A percentile compares a stretch with the other conserved stretches of the same genome.
Conservation (phyloP, 1,140 invertebrate species). For the Holotrichia oblita region DNA sequence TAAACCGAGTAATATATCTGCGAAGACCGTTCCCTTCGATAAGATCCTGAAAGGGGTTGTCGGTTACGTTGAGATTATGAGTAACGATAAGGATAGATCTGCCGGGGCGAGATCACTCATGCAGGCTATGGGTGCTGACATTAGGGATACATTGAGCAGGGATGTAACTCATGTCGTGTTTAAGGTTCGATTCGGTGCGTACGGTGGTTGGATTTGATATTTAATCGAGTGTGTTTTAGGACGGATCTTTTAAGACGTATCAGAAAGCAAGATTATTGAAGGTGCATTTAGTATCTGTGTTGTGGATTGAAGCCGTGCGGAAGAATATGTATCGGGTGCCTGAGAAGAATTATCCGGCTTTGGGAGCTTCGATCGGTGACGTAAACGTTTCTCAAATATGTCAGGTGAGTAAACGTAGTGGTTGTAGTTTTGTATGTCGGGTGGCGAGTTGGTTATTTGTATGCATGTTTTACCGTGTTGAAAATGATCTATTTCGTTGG, state of each 20-base stretch:
- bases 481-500: too few species aligned
- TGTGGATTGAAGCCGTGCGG: slow-evolving; percentile 59
- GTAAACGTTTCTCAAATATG: slow-evolving; percentile 52
- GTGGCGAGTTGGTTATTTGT: too few species aligned
- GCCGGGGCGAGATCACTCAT: slow-evolving; percentile 63
- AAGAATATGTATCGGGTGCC: slow-evolving; percentile 50
- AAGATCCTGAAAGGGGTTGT: slow-evolving; percentile 62
- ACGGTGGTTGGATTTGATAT: slow-evolving; percentile 38
- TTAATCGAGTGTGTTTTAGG: slow-evolving; percentile 48
- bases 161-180: slow-evolving; percentile 68
- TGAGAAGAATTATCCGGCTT: slow-evolving; percentile 55
- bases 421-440: too few species aligned
- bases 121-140: slow-evolving; percentile 63
- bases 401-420: slow-evolving; percentile 49
- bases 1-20: background rate
- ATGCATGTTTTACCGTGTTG: too few species aligned
- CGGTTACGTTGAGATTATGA: slow-evolving; percentile 65
- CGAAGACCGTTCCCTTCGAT: slow-evolving; percentile 46
- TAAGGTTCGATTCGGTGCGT: slow-evolving; percentile 56
- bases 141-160: slow-evolving; percentile 60
- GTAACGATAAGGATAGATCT: slow-evolving; percentile 63
- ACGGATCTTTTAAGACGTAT: slow-evolving; percentile 58
- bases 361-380: slow-evolving; percentile 48
- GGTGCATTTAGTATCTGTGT: slow-evolving; percentile 59
- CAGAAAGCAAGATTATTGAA: slow-evolving; percentile 59